Evolutionary conservation across 2,113 vertebrate genomes (phyloP), one percentile per base, ranked within the genome.

Genomic region (Anseranas semipalmata): DNA sequence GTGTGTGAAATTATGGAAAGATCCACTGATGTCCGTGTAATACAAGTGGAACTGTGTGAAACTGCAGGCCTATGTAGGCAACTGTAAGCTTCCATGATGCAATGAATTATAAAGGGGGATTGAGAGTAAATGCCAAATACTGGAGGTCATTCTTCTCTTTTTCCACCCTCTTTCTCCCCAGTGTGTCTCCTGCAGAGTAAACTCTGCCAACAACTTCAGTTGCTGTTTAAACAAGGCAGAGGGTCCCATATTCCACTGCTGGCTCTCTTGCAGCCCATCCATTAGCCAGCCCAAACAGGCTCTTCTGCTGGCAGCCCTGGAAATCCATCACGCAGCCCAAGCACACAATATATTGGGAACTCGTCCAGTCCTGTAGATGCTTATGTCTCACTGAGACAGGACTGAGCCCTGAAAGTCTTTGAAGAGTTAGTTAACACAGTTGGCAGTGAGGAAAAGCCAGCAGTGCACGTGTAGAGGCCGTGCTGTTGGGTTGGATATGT

Each of bases 1-100:
- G 15, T 65, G 52, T 56, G 5, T 53, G 30, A 84, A 37, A 30
- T 11, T 41, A n/a, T 62, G 14, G 75, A 74, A 90, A 56, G 35
- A 33, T 93, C 25, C n/a, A 8, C 56, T 37, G 53, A 35, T 80
- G 59, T 1, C 66, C 5, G 0, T 43, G 46, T 85, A 76, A 48
- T 43, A 15, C 0, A 0, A 55, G 60, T 37, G 41, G 46, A 82
- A 7, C 53, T 75, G 66, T 0, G 0, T 91, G 78, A 45, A 90
- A 19, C 73, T n/a, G 25, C 50, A 73, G 48, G 30, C 25, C 32
- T 58, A 19, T 62, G 60, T 17, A 30, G 56, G 59, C 63, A 65
- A 11, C 46, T 15, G 10, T 9, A 6, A 7, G 5, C 45, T 90
- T 81, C 37, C 17, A 8, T 32, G 76, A 43, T 55, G 28, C 17